Evolutionary conservation across 1,140 invertebrate genomes (phyloP).

Genomic region (Achatina immaculata): DNA sequence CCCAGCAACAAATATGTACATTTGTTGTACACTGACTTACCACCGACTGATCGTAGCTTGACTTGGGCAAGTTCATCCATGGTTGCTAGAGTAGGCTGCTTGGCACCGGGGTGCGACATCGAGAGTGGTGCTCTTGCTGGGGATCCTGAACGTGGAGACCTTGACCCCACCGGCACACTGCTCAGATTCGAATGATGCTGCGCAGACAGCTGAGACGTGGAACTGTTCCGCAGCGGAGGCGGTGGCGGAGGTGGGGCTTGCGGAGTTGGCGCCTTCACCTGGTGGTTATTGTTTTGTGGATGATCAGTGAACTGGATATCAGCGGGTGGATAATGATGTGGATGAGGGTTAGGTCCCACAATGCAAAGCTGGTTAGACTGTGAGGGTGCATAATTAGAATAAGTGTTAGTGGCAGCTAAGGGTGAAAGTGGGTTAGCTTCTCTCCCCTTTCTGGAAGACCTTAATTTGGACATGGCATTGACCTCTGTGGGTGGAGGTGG

Average conservation of each 20-base stretch:
- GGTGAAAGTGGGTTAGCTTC: background rate
- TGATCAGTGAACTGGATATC: background rate
- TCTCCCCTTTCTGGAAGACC: background rate
- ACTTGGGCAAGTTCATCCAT: constrained; percentile 25
- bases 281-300: constrained; percentile 11
- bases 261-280: background rate
- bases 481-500: constrained; percentile 16
- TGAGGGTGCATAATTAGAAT: background rate
- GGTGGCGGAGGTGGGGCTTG: constrained; percentile 12
- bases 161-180: background rate
- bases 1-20: too few species aligned
- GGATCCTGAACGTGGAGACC: constrained; percentile 26
- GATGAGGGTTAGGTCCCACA: background rate
- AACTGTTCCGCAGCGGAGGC: background rate
- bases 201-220: background rate
- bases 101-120: background rate
- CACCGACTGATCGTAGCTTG: constrained; percentile 26
- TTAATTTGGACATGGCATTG: background rate
- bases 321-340: background rate
- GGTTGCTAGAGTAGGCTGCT: constrained; percentile 18
- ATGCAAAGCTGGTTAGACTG: background rate
- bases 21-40: too few species aligned
- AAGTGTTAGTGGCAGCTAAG: background rate
- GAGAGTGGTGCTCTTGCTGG: background rate
- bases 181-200: background rate